Percentiles rank a stretch among this genome's conserved stretches.
These are phyloP conservation scores for Chrysogorgia sp. DNA, from an alignment of 92 coral and sea anemone genomes.

Conservation along the genomic window DNA sequence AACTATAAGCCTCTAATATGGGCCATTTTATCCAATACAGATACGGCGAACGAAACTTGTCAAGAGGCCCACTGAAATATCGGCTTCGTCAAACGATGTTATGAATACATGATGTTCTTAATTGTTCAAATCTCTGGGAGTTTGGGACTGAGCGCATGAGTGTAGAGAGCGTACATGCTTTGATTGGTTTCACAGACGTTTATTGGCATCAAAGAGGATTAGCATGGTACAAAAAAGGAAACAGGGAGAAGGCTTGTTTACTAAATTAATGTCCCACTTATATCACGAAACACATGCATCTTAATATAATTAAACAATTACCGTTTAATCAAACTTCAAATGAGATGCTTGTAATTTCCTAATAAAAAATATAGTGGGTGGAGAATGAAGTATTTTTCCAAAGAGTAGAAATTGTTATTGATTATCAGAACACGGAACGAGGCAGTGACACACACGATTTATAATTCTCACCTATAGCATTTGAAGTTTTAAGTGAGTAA, in stretches of 20 bases:
- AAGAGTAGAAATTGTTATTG: background rate
- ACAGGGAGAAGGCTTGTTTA: slow-evolving; percentile 38
- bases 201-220: slow-evolving; percentile 48
- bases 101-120: background rate
- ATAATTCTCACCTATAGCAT: slow-evolving; percentile 14
- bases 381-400: background rate
- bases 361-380: slow-evolving; percentile 25
- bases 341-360: slow-evolving; percentile 37
- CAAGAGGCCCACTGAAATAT: background rate
- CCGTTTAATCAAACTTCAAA: slow-evolving; percentile 33
- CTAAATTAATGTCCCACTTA: slow-evolving; percentile 45
- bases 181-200: slow-evolving; percentile 42
- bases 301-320: slow-evolving; percentile 47
- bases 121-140: background rate
- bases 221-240: slow-evolving; percentile 33
- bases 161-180: background rate
- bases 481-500: slow-evolving; percentile 42
- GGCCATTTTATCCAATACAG: background rate
- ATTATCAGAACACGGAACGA: background rate
- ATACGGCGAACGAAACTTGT: background rate
- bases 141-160: background rate
- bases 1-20: background rate
- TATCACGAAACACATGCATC: slow-evolving; percentile 47
- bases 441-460: slow-evolving; percentile 4
- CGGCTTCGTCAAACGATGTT: background rate